phyloP scores from a whole-genome alignment of 2,888 invertebrate genomes.

The Melieria picta region DNA sequence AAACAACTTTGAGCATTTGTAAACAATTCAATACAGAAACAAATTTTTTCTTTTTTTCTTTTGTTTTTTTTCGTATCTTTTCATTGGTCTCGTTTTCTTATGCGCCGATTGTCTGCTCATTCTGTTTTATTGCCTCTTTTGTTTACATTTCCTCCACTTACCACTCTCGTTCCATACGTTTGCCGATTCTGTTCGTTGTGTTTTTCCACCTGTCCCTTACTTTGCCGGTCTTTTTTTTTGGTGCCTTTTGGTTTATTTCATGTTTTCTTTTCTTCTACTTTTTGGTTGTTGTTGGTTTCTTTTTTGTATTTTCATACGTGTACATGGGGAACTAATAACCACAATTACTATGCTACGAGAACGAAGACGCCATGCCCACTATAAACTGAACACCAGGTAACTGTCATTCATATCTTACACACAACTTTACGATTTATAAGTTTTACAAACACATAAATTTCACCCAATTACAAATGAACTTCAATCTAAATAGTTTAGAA shows the following conservation, averaged over 20 bases:
- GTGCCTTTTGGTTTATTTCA: constrained; percentile 42
- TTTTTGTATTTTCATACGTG: constrained; percentile 58
- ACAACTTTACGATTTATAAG: not conserved
- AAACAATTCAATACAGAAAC: constrained; percentile 13
- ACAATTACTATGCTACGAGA: constrained; percentile 80
- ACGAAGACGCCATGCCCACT: constrained; percentile 85
- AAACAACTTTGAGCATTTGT: constrained; percentile 24
- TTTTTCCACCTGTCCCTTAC: not conserved
- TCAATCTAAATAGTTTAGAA: too few species aligned
- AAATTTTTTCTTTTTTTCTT: constrained; percentile 13
- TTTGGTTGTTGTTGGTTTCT: constrained; percentile 61
- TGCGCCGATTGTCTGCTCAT: constrained; percentile 26
- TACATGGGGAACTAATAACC: constrained; percentile 67
- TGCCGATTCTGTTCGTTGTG: too few species aligned
- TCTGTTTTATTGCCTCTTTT: constrained; percentile 6
- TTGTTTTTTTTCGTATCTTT: constrained; percentile 23
- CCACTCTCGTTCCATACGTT: too few species aligned
- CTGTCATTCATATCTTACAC: constrained; percentile 46
- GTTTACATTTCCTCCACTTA: constrained; percentile 25
- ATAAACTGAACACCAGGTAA: constrained; percentile 88
- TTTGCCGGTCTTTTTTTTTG: constrained; percentile 41
- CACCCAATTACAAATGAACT: too few species aligned
- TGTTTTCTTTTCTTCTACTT: constrained; percentile 47
- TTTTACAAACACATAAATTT: too few species aligned
- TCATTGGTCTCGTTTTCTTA: not conserved